These are phyloP conservation scores for Meloidogyne exigua DNA, from an alignment of 1,140 invertebrate genomes.

Conservation along the genomic window DNA sequence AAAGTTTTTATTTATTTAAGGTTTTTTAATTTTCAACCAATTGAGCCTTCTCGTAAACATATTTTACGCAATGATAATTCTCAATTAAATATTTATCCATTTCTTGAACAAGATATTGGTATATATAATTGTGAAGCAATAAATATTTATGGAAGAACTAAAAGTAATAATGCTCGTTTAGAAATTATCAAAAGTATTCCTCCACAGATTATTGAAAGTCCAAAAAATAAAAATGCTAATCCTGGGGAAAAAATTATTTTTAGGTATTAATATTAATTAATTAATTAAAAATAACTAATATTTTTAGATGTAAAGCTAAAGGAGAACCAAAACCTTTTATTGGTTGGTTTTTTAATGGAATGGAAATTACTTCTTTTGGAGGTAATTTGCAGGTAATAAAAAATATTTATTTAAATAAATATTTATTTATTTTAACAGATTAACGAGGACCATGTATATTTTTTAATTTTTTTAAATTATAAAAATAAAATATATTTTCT, in stretches of 20 bases:
- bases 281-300: background rate
- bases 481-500: background rate
- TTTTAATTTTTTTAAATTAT: background rate
- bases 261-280: background rate
- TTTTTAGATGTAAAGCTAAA: slow-evolving; percentile 40
- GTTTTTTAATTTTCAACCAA: slow-evolving; percentile 44
- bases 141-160: slow-evolving; percentile 45
- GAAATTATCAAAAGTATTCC: slow-evolving; percentile 40
- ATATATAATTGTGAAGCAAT: slow-evolving; percentile 54
- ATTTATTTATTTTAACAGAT: background rate
- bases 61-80: slow-evolving; percentile 44
- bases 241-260: slow-evolving; percentile 40
- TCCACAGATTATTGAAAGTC: slow-evolving; percentile 47
- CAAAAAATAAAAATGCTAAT: slow-evolving; percentile 20
- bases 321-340: slow-evolving; percentile 53
- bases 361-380: slow-evolving; percentile 52
- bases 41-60: slow-evolving; percentile 50
- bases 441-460: background rate
- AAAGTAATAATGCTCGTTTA: slow-evolving; percentile 32
- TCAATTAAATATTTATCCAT: slow-evolving; percentile 59
- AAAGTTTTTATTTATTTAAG: background rate
- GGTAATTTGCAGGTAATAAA: slow-evolving; percentile 48
- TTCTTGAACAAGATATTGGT: slow-evolving; percentile 61
- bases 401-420: background rate
- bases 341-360: slow-evolving; percentile 60